Percentiles rank a stretch among this genome's conserved stretches.
phyloP scores from a whole-genome alignment of 2,113 vertebrate species.

The Danio rerio region DNA sequence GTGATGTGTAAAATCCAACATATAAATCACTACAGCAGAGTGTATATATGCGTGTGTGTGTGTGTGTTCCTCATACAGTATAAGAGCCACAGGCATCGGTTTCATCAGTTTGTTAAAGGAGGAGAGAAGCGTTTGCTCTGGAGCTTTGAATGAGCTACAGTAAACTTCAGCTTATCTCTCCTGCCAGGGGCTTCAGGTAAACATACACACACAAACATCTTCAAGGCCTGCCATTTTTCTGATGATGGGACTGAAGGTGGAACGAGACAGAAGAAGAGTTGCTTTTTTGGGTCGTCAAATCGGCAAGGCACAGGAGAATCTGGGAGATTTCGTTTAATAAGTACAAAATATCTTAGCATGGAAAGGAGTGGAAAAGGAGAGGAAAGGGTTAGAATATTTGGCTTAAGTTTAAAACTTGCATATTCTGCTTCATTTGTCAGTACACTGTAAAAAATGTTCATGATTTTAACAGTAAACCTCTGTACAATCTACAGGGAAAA shows the following conservation, averaged over 20 bases:
- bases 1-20: background rate
- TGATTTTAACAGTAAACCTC: no score
- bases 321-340: background rate
- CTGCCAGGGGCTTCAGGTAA: slow-evolving; percentile 36
- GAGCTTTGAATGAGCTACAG: slow-evolving; percentile 23
- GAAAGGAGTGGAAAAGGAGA: no score
- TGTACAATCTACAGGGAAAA: no score
- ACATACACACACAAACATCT: slow-evolving; percentile 31
- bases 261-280: background rate
- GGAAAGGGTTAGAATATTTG: no score
- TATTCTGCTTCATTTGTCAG: background rate
- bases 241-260: slow-evolving; percentile 6
- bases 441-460: no score
- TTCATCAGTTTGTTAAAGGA: background rate
- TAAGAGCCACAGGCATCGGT: background rate
- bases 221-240: background rate
- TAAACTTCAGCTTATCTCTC: slow-evolving; percentile 35
- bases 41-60: background rate
- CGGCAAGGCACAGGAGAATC: background rate
- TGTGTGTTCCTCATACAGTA: background rate
- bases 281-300: background rate
- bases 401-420: background rate
- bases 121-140: background rate
- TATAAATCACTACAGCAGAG: background rate
- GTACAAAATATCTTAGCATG: background rate